Evolutionary conservation across 2,113 vertebrate genomes (phyloP), one percentile per base, ranked within the genome.

Genomic region (Phylloscopus whistleri): DNA sequence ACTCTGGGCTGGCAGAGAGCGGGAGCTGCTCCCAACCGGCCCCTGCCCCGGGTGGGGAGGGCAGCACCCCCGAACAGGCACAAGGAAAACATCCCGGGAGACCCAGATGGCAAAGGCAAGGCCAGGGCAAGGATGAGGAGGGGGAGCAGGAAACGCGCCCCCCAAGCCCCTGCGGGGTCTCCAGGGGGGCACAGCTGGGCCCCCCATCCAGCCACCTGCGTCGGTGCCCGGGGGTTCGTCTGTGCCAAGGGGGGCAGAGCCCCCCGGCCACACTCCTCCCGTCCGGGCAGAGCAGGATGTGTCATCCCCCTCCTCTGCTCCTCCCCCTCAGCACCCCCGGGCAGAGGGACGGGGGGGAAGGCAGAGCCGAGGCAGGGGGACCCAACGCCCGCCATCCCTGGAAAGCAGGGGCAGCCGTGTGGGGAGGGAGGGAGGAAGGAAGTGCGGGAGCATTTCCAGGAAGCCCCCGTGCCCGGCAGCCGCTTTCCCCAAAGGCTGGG

Each of bases 341-440:
- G 56, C 33, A 24, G 22, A 44, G 69, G 63, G 27, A 48, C 15
- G 0, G 37, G 60, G 63, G 67, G 67, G 33, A 31, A 64, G 82
- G 82, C 55, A 74, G 78, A 58, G 74, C 85, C 0, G 39, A 49
- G 26, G 92, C 83, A 26, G 46, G 13, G 21, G 89, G 31, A 67
- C 22, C 4, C 1, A 26, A 2, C 3, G 4, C 67, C 52, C 48
- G 82, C 77, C 35, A 43, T 89, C 87, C 89, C 76, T 89, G 91
- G 80, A 92, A 91, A 90, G 85, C 63, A 72, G 93, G 93, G 93
- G 75, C 93, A 90, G 92, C 43, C 33, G 2, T 41, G 91, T 60
- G 60, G 17, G 5, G 68, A 67, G 85, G 93, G 92, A 90, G 17
- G 5, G 68, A 67, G 85, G 93, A 93, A 90, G 95, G 95, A 95